These are phyloP conservation scores for Mus minutoides DNA, from an alignment of 2,797 vertebrate species.

Conservation along the genomic window DNA sequence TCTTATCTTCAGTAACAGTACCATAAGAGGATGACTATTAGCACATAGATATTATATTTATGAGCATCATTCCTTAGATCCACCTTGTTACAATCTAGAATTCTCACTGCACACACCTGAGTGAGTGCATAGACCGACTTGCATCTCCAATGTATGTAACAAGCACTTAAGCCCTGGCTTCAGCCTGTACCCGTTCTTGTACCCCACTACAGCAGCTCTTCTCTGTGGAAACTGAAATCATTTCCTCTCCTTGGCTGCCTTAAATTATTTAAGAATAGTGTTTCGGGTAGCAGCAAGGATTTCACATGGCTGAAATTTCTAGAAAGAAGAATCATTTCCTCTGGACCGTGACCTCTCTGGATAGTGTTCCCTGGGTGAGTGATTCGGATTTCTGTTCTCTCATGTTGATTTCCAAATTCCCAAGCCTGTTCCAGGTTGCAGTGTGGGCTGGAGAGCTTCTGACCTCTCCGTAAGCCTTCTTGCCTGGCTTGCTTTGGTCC, in stretches of 20 bases:
- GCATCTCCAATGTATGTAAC: neutral
- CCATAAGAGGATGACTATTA: neutral
- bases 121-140: neutral
- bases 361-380: neutral
- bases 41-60: neutral
- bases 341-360: neutral
- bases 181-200: neutral
- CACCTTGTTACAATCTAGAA: neutral
- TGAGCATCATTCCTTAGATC: neutral
- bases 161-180: neutral
- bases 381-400: neutral
- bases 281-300: neutral
- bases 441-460: accelerated
- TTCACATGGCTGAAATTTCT: neutral
- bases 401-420: neutral
- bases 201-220: neutral
- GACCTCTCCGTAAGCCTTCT: neutral
- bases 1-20: neutral
- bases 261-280: neutral
- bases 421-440: neutral
- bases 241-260: neutral
- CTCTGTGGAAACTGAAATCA: neutral
- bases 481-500: neutral
- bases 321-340: neutral
- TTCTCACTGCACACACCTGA: no score